phyloP scores from a whole-genome alignment of 2,797 vertebrate genomes.

The Ciconia nigra region DNA sequence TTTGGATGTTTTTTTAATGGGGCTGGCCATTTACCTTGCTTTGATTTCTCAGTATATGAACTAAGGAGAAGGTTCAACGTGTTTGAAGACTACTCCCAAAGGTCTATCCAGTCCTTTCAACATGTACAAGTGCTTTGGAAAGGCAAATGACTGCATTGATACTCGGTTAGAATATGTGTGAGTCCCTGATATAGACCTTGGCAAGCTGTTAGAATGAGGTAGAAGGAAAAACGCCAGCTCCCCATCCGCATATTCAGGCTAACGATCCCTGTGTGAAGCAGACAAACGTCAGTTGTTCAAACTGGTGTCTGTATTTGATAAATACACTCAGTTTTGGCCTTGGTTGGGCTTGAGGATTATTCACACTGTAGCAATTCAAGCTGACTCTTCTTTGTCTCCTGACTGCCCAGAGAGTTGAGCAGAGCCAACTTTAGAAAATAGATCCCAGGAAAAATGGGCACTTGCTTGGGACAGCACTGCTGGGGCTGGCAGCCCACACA shows the following conservation, averaged over 20 bases:
- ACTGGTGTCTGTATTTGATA: not conserved
- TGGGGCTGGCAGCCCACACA: not conserved
- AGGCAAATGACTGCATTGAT: not conserved
- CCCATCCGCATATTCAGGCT: not conserved
- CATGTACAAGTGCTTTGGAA: not conserved
- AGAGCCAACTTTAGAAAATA: not conserved
- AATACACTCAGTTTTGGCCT: not conserved
- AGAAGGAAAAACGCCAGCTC: not conserved
- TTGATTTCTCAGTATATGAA: not conserved
- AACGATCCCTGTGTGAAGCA: not conserved
- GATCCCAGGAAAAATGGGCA: not conserved
- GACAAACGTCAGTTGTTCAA: not conserved
- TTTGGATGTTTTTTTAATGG: not conserved
- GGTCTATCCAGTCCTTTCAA: not conserved
- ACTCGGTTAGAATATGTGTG: not conserved
- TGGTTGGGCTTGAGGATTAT: not conserved
- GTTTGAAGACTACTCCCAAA: not conserved
- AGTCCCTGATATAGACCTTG: not conserved
- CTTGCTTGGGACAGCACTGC: not conserved
- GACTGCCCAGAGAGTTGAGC: not conserved
- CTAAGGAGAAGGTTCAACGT: not conserved
- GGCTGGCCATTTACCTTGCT: not conserved
- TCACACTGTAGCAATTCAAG: not conserved
- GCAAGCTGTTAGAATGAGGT: not conserved
- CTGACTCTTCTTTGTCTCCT: not conserved